Base-by-base conservation (phyloP, 92 coral and sea anemone species). In the Galaxea fascicularis region DNA sequence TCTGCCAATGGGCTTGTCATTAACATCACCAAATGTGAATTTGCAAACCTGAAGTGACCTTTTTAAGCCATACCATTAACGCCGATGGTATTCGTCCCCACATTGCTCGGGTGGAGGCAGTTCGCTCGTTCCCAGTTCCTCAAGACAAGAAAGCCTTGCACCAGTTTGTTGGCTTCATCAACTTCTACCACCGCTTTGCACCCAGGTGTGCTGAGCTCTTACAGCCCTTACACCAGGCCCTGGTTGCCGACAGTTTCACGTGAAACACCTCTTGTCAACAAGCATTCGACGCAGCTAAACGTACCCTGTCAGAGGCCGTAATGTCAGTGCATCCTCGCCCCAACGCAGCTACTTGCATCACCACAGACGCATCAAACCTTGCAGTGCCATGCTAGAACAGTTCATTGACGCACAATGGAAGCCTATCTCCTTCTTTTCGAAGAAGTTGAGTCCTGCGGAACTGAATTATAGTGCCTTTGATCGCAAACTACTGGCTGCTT, bases 341-440 rank as follows among this genome's bases (percentile, higher is more conserved):
- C 16, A 44, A 70, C 11, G 75, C 75, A 18, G 54, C 75, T 35
- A 44, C 75, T 12, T 70, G 75, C 82, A 73, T 81, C 59, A 76
- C 84, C 54, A 75, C 91, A 5, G 86, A 87, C 27, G 82, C 86
- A 0, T 87, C 90, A 13, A 71, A 87, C 24, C 31, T 18, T 0
- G 76, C 90, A 0, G 90, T 72, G 84, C 76, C 13, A 83, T 74
- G 18, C 82, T 71, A 56, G 63, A 57, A 52, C 74, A 71, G 82
- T 56, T 79, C 26, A 67, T 63, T 71, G 82, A 74, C 22, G 78
- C 76, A 35, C 80, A 79, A 39, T 90, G 93, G 88, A 76, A 59
- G 69, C 88, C 90, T 3, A 82, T 84, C 45, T 85, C 82, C n/a
- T 84, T 76, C 80, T 86, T 90, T 82, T 90, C 91, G 3, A 90